Evolutionary conservation across 2,113 vertebrate genomes (phyloP).

Genomic region (Platichthys flesus): DNA sequence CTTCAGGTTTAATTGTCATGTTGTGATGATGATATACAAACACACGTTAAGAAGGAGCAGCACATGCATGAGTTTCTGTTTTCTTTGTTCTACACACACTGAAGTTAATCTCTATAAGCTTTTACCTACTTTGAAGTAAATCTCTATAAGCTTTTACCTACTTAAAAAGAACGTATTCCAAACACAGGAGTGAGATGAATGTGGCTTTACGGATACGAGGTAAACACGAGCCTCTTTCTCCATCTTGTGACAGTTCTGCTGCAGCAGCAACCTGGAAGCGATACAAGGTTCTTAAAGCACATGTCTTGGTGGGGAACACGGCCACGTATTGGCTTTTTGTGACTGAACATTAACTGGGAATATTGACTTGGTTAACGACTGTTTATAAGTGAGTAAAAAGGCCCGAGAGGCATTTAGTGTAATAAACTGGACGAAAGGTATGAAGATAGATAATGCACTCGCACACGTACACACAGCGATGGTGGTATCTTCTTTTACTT

Average conservation of each 20-base stretch:
- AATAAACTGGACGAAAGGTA: conserved; percentile 39
- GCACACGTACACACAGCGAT: fast-evolving
- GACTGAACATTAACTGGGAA: conserved; percentile 39
- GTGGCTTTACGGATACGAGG: background rate
- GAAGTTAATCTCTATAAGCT: background rate
- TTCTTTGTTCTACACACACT: background rate
- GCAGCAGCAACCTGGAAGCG: conserved; percentile 33
- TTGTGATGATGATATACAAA: background rate
- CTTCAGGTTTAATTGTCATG: no score
- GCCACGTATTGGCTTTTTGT: conserved; percentile 25
- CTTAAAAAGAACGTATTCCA: conserved; percentile 6
- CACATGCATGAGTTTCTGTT: no score
- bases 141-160: conserved; percentile 4
- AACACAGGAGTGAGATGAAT: background rate
- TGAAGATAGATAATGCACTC: conserved; percentile 25
- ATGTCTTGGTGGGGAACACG: conserved; percentile 29
- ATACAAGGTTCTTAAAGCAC: conserved; percentile 34
- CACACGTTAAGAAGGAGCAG: background rate
- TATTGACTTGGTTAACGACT: conserved; percentile 49
- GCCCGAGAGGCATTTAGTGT: conserved; percentile 38
- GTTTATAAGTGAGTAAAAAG: conserved; percentile 28
- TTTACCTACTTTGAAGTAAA: background rate
- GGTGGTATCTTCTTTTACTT: conserved; percentile 1
- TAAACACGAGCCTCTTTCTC: conserved; percentile 12
- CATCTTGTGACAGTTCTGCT: conserved; percentile 34